Percentiles rank a stretch among this genome's conserved stretches.
These are phyloP conservation scores for Drosophila pandora DNA, from an alignment of 1,140 invertebrate species.

Conservation along the genomic window DNA sequence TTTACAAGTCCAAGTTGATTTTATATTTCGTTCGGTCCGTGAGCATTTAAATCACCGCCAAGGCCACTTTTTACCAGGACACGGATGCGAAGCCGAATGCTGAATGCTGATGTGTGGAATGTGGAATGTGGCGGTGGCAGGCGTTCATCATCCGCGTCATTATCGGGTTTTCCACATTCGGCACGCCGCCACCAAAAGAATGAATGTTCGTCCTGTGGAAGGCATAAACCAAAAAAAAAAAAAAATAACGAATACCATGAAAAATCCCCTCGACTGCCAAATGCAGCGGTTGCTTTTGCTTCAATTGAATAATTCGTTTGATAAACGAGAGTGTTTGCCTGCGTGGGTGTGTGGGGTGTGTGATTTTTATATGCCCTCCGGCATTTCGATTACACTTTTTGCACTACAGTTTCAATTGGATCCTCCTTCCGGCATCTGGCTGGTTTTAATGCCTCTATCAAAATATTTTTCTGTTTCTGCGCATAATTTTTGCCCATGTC, in stretches of 20 bases:
- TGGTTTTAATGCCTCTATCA: conserved; percentile 45
- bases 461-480: conserved; percentile 47
- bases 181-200: conserved; percentile 34
- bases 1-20: conserved; percentile 42
- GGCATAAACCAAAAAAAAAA: conserved; percentile 18
- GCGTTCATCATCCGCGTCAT: conserved; percentile 54
- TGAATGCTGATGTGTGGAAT: conserved; percentile 8
- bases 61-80: conserved; percentile 32
- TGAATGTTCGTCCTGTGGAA: conserved; percentile 8
- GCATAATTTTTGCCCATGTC: conserved; percentile 37
- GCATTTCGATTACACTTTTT: conserved; percentile 54
- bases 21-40: conserved; percentile 32
- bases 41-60: conserved; percentile 74
- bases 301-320: conserved; percentile 75
- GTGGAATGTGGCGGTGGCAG: conserved; percentile 31
- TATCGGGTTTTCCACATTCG: conserved; percentile 42
- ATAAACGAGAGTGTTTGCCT: conserved; percentile 44
- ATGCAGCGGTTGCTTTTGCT: conserved; percentile 65
- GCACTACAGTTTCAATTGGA: conserved; percentile 10
- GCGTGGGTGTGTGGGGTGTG: conserved; percentile 15
- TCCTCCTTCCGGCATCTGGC: conserved; percentile 7
- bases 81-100: conserved; percentile 5
- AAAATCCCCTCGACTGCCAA: conserved; percentile 65
- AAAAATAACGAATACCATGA: conserved; percentile 13
- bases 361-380: conserved; percentile 66